Base-by-base conservation (phyloP, 2,888 invertebrate genomes). In the Oxyteleia sp. region DNA sequence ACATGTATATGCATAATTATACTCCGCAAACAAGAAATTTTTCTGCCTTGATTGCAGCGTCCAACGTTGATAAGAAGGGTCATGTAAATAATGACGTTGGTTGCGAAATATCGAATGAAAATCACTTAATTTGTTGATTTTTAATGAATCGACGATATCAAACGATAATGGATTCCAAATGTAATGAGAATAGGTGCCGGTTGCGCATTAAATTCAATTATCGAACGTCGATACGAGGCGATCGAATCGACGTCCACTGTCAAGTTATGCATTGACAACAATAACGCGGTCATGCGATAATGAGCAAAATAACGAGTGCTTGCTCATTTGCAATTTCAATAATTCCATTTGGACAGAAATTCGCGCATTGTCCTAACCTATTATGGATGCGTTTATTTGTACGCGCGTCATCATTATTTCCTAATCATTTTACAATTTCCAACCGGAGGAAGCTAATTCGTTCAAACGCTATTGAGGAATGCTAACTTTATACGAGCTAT, bases 141-240 rank as follows among this genome's bases (percentile, higher is more conserved):
- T 47, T 47, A 49, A 49, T 35, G 47, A 63, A 63, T 47, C 38
- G 23, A 38, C 47, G 29, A 41, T 11, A 32, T 18, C 16, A 55
- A 57, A 15, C 16, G 43, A 57, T 45, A 53, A 16, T 41, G 18
- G 16, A 43, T 41, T 71, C 53, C 20, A 35, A 53, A 43, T 53
- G 32, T 72, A 72, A 51, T 26, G 72, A 38, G 29, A 32, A 55
- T 35, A 13, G 69, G 47, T 47, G 15, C 49, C 26, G 35, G 32
- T 29, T 3, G 51, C 11, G 74, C 64, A 75, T 82, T 69, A 69
- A 69, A 75, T 82, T 75, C 74, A 82, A 82, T 82, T 82, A 75
- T 63, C 69, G 61, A 76, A 55, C 55, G 71, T 66, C 71, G 64
- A 76, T 59, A 66, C 41, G 59, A 43, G 43, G 15, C 51, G 43